phyloP scores from a whole-genome alignment of 2,888 invertebrate genomes.

The Brachylomia viminalis region DNA sequence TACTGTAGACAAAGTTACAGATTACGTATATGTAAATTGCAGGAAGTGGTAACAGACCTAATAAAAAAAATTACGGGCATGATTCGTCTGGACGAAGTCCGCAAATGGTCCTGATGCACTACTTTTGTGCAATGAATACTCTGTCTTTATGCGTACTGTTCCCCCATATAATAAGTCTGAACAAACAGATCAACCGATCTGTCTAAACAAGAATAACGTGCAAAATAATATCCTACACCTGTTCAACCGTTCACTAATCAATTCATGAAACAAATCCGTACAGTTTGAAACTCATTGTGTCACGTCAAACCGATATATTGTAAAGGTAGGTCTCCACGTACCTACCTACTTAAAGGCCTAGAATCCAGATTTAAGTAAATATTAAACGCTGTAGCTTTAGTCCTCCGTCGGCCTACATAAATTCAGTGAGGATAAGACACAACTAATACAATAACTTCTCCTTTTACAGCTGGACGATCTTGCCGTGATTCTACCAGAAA shows the following conservation, averaged over 20 bases:
- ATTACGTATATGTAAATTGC: no score
- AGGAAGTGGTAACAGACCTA: no score
- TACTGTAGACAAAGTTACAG: no score
- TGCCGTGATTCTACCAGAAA: constrained; percentile 80
- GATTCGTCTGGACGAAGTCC: no score
- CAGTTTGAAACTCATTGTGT: background rate
- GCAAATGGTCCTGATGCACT: no score
- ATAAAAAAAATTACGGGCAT: no score
- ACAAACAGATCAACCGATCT: no score
- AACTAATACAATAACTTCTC: constrained; percentile 79
- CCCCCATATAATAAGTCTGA: no score
- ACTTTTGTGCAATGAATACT: no score
- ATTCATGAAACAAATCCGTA: constrained; percentile 3
- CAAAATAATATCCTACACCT: background rate
- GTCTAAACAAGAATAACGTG: background rate
- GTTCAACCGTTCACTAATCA: constrained; percentile 5
- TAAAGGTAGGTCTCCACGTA: background rate
- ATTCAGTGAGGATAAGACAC: constrained; percentile 72
- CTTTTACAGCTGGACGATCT: constrained; percentile 82
- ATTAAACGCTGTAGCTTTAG: constrained; percentile 29
- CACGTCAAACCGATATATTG: constrained; percentile 14
- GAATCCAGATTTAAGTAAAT: constrained; percentile 34
- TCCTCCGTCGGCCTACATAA: constrained; percentile 59
- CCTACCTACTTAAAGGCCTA: background rate
- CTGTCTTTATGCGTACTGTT: no score